Evolutionary conservation across 2,113 vertebrate species (phyloP).

Genomic region (Leucopsar rothschildi): DNA sequence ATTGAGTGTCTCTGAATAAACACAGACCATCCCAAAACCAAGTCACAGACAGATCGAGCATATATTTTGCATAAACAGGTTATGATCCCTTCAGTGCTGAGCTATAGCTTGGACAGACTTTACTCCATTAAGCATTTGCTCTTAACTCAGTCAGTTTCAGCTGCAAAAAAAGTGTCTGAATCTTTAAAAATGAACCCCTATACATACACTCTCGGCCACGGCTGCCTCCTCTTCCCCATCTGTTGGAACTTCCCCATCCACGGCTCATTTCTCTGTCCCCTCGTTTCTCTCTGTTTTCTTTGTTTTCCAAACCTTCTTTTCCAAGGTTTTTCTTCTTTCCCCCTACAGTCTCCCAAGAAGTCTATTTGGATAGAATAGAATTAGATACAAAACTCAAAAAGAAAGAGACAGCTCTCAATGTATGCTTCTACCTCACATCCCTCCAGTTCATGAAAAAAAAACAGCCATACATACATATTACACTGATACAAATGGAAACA

Average conservation of each 20-base stretch:
- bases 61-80: background rate
- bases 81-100: background rate
- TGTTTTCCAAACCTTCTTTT: slow-evolving; percentile 89
- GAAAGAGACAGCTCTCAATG: background rate
- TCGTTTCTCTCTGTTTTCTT: slow-evolving; percentile 88
- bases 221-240: slow-evolving; percentile 82
- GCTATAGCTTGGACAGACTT: background rate
- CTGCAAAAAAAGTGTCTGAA: background rate
- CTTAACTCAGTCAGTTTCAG: background rate
- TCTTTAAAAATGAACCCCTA: background rate
- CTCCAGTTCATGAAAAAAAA: background rate
- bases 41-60: background rate
- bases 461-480: background rate
- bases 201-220: slow-evolving; percentile 83
- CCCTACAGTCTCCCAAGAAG: slow-evolving; percentile 95
- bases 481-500: background rate
- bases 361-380: slow-evolving; percentile 74
- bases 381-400: slow-evolving; percentile 26
- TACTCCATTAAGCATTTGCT: background rate
- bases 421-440: background rate
- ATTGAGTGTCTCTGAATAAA: background rate
- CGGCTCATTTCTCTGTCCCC: slow-evolving; percentile 83
- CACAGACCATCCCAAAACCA: background rate
- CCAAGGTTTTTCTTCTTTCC: slow-evolving; percentile 91
- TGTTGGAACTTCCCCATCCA: slow-evolving; percentile 79